A percentile compares a stretch with the other conserved stretches of the same genome.
phyloP scores from a whole-genome alignment of 2,113 vertebrate genomes.

The Lethenteron camtschaticum region DNA sequence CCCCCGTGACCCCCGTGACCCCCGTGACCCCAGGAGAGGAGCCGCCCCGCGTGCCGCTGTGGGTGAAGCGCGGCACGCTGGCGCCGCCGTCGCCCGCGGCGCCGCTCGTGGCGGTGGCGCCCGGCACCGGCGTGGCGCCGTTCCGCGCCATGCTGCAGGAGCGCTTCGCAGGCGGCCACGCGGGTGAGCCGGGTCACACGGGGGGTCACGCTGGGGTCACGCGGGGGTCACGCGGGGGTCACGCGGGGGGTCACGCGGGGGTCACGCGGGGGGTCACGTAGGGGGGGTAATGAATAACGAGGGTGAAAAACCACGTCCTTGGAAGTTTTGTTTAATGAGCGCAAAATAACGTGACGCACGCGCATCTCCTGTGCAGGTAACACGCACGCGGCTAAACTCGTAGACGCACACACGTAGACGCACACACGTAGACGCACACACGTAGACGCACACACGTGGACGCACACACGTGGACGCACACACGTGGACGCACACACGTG shows the following conservation, averaged over 20 bases:
- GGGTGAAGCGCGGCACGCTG: slow-evolving; percentile 56
- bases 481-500: too few relatives aligned
- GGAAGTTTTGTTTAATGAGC: background rate
- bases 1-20: too few relatives aligned
- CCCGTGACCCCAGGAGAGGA: too few relatives aligned
- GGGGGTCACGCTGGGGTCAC: background rate
- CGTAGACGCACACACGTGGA: too few relatives aligned
- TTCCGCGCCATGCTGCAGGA: slow-evolving; percentile 68
- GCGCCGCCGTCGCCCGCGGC: slow-evolving; percentile 32
- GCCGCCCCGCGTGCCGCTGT: slow-evolving; percentile 36
- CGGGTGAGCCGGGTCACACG: slow-evolving; percentile 22
- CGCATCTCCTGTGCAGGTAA: too few relatives aligned
- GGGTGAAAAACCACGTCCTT: background rate
- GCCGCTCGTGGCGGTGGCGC: slow-evolving; percentile 65
- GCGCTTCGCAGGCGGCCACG: slow-evolving; percentile 26
- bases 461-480: too few relatives aligned
- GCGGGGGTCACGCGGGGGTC: background rate
- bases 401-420: too few relatives aligned
- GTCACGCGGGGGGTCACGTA: background rate
- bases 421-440: too few relatives aligned
- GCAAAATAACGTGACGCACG: too few relatives aligned
- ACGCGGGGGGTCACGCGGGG: too few relatives aligned
- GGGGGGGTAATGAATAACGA: background rate
- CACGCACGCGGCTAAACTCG: too few relatives aligned
- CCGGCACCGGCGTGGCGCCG: slow-evolving; percentile 77